phyloP scores from a whole-genome alignment of 2,888 invertebrate species.

The Scaptomyza parva region DNA sequence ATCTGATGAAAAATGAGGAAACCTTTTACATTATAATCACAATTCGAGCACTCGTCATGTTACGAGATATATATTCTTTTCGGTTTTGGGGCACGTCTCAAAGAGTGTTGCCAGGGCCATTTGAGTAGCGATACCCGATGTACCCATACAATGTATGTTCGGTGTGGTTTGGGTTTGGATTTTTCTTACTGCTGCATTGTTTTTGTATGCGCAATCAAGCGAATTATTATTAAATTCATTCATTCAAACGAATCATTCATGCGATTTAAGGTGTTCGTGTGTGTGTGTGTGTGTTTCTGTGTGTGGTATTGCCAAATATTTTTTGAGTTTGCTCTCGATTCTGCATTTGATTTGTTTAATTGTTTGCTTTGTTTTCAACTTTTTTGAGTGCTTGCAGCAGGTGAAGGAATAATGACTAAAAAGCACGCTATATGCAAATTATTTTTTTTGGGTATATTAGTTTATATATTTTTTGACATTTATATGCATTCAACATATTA shows the following conservation, averaged over 20 bases:
- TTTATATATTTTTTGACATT: neutral
- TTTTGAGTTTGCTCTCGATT: constrained; percentile 25
- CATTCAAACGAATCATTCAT: constrained; percentile 62
- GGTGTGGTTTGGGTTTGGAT: no score
- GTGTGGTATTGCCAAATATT: constrained; percentile 48
- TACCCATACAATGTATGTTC: no score
- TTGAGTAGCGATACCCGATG: constrained; percentile 9
- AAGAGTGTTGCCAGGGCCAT: constrained; percentile 39
- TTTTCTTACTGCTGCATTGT: constrained; percentile 29
- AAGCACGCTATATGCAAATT: constrained; percentile 16
- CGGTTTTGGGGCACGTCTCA: constrained; percentile 33
- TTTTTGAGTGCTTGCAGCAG: neutral
- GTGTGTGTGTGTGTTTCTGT: constrained; percentile 1
- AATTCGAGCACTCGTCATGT: constrained; percentile 28
- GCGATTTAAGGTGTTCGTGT: constrained; percentile 28
- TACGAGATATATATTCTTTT: constrained; percentile 33
- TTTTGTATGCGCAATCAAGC: constrained; percentile 61
- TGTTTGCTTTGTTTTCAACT: neutral
- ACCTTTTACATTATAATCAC: constrained; percentile 47
- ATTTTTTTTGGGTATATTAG: neutral
- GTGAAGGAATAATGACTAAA: constrained; percentile 24
- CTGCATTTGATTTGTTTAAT: constrained; percentile 11
- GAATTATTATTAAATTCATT: constrained; percentile 59
- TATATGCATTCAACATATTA: neutral
- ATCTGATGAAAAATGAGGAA: constrained; percentile 54